phyloP scores from a whole-genome alignment of 2,888 invertebrate genomes.

The Cerceris ruficornis region DNA sequence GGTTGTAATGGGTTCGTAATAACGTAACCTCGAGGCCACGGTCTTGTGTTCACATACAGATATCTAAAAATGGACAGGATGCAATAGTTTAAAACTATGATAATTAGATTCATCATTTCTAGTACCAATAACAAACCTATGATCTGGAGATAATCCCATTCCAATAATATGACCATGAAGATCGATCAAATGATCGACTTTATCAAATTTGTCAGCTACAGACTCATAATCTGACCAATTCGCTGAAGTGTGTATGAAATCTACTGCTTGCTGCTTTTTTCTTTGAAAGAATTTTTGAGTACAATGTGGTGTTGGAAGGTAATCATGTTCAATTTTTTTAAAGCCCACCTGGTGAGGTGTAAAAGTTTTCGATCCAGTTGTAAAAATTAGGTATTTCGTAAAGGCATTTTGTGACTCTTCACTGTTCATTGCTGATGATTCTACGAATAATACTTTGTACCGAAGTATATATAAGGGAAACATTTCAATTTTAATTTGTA shows the following conservation, averaged over 20 bases:
- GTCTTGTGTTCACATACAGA: slow-evolving; percentile 91
- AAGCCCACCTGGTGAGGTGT: slow-evolving; percentile 93
- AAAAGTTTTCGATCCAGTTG: slow-evolving; percentile 91
- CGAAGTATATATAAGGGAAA: not conserved
- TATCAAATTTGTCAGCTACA: slow-evolving; percentile 88
- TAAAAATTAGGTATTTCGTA: slow-evolving; percentile 91
- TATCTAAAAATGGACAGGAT: slow-evolving; percentile 82
- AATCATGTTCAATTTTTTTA: slow-evolving; percentile 86
- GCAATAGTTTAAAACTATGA: not conserved
- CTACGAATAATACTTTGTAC: slow-evolving; percentile 47
- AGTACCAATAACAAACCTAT: slow-evolving; percentile 78
- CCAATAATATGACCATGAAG: slow-evolving; percentile 94
- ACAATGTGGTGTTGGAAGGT: no score
- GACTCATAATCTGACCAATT: slow-evolving; percentile 87
- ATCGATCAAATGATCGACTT: slow-evolving; percentile 91
- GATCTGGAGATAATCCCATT: slow-evolving; percentile 92
- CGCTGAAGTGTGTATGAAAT: slow-evolving; percentile 72
- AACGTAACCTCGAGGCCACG: slow-evolving; percentile 90
- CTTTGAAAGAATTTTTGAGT: slow-evolving; percentile 85
- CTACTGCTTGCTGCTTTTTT: slow-evolving; percentile 82
- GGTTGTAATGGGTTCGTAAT: slow-evolving; percentile 90
- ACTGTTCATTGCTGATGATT: slow-evolving; percentile 72
- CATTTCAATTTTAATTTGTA: not conserved
- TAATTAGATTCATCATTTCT: not conserved
- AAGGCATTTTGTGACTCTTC: slow-evolving; percentile 83